Evolutionary conservation across 2,797 vertebrate genomes (phyloP).

Genomic region (Morus bassanus): DNA sequence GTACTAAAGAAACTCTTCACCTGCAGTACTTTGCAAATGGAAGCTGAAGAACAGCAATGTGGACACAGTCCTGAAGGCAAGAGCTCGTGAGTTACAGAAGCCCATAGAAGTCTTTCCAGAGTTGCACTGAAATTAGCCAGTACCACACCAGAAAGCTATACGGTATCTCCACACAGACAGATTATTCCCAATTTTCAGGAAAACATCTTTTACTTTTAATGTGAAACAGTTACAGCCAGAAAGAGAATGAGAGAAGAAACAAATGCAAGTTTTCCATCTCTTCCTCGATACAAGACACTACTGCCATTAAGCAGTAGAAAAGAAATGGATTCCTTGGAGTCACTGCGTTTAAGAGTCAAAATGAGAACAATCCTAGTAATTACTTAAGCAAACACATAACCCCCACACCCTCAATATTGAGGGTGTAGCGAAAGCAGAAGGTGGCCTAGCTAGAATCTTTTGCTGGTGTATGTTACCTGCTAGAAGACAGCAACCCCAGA

Average conservation of each 20-base stretch:
- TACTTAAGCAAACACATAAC: background rate
- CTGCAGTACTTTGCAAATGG: background rate
- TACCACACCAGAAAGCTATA: background rate
- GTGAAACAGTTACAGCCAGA: background rate
- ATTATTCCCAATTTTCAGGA: background rate
- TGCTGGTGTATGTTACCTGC: background rate
- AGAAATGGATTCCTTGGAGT: background rate
- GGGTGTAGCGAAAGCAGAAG: background rate
- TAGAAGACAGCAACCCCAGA: background rate
- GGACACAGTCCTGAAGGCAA: background rate
- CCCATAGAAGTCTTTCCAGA: background rate
- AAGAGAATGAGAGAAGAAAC: background rate
- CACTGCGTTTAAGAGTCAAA: background rate
- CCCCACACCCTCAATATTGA: background rate
- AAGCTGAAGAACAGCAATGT: background rate
- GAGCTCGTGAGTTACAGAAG: background rate
- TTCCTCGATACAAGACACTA: background rate
- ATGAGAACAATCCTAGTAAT: background rate
- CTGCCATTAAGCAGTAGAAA: background rate
- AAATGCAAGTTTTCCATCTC: background rate
- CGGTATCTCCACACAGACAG: fast-evolving
- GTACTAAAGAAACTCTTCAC: background rate
- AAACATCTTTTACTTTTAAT: background rate
- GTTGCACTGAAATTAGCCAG: background rate
- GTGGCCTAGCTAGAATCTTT: background rate